Evolutionary conservation across 2,888 invertebrate genomes (phyloP), one percentile per base, ranked within the genome.

Genomic region (Helobdella robusta): DNA sequence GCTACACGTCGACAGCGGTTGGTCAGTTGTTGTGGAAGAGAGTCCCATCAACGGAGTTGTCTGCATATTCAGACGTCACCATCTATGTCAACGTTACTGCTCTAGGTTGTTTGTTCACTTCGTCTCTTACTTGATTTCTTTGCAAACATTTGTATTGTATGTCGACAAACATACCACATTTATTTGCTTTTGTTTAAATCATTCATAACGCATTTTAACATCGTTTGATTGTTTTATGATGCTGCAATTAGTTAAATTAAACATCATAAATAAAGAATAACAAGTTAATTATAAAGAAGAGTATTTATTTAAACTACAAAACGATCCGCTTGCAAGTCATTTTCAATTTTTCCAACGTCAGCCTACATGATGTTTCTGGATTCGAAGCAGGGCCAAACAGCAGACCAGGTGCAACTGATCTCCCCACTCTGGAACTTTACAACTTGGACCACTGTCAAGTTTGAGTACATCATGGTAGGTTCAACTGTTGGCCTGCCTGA

Each of bases 301-400:
- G n/a, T n/a, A n/a, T n/a, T n/a, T n/a, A n/a, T n/a, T n/a, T n/a
- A n/a, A n/a, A n/a, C n/a, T n/a, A n/a, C n/a, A n/a, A n/a, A n/a
- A n/a, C n/a, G n/a, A n/a, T n/a, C n/a, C n/a, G n/a, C n/a, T n/a
- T n/a, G n/a, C n/a, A n/a, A n/a, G n/a, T n/a, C n/a, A n/a, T n/a
- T n/a, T n/a, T n/a, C n/a, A n/a, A n/a, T n/a, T n/a, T n/a, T 50
- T 50, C 23, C 6, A n/a, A 6, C 23, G 25, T 8, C 67, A 67
- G 67, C 58, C 8, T 52, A 59, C n/a, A 46, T 67, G 35, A 60
- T 67, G 60, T 36, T 52, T 32, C 59, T 67, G 30, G 67, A 67
- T 32, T 67, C 67, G 20, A 64, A 65, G 32, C 52, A 59, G 11
- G 67, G 67, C 30, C 59, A 52, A 15, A 28, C n/a, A 20, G 67